Base-by-base conservation (phyloP, 2,888 invertebrate genomes). In the Caenorhabditis sp. region DNA sequence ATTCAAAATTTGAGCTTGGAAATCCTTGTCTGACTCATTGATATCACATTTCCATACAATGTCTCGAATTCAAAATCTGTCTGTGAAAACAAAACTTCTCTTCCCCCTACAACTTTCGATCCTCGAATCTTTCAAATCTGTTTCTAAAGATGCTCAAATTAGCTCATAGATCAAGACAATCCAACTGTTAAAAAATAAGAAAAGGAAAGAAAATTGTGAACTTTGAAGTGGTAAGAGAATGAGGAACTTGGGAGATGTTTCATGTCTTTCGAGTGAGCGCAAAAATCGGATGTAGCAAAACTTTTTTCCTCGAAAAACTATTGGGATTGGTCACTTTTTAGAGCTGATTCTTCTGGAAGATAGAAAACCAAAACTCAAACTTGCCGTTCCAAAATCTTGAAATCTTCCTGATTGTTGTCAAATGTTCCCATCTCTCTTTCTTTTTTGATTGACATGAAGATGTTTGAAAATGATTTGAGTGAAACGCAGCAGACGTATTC, bases 151-250 rank as follows among this genome's bases (percentile, higher is more conserved):
- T 44, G 38, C 69, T 77, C 28, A 16, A 69, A 77, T 77, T 77
- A 69, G 69, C 69, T 77, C 69, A 59, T 28, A 77, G 77, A 77
- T 77, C 77, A 69, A 76, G 68, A 44, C 63, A 63, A 44, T 35
- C 8, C 51, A 28, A 69, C 16, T 47, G 38, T 54, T 54, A 28
- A 41, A 28, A n/a, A n/a, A n/a, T n/a, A 31, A 58, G 35, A 44
- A 58, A 58, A 38, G 44, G 44, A 58, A 31, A 10, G 19, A 31
- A 51, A 24, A n/a, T n/a, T 76, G 61, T 63, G 77, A 77, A 77
- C 77, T 77, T 77, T 77, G 69, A 69, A 77, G 77, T 69, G 77
- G 69, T 12, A 69, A 63, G 47, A 44, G 59, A 69, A 69, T 68
- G 66, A 61, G 69, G 69, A 77, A 77, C 66, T 66, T 49, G 66